A percentile compares a stretch with the other conserved stretches of the same genome.
These are phyloP conservation scores for Lethenteron reissneri DNA, from an alignment of 2,113 vertebrate species.

Conservation along the genomic window DNA sequence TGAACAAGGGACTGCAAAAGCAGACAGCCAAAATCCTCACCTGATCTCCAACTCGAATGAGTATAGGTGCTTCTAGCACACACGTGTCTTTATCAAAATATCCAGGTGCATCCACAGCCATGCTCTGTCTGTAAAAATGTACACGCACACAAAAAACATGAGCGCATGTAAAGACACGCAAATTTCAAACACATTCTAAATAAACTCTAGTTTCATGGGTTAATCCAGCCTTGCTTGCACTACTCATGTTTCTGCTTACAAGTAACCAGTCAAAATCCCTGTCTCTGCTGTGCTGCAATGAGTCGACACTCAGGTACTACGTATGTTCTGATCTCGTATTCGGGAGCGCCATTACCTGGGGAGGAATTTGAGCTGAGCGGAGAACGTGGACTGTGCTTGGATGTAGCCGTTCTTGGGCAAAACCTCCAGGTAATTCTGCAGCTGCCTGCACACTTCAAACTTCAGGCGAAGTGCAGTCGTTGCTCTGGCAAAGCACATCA, in stretches of 20 bases:
- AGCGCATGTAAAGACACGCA: slow-evolving; percentile 5
- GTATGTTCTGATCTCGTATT: not conserved
- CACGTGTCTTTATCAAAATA: slow-evolving; percentile 44
- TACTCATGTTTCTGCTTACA: slow-evolving; percentile 16
- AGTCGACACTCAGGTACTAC: not conserved
- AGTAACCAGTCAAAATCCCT: too few relatives aligned
- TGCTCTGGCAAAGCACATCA: slow-evolving; percentile 26
- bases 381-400: slow-evolving; percentile 40
- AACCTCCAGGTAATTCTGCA: slow-evolving; percentile 53
- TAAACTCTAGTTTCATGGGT: slow-evolving; percentile 8
- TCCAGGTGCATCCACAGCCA: slow-evolving; percentile 33
- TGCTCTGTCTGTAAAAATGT: slow-evolving; percentile 27
- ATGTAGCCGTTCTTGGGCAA: slow-evolving; percentile 45
- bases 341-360: slow-evolving; percentile 37
- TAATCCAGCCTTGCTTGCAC: slow-evolving; percentile 7
- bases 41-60: slow-evolving; percentile 40
- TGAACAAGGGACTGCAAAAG: not conserved
- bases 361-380: slow-evolving; percentile 49
- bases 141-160: not conserved
- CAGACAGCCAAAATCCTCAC: slow-evolving; percentile 19
- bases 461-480: slow-evolving; percentile 33
- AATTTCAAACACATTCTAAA: slow-evolving; percentile 10
- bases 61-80: slow-evolving; percentile 50
- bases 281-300: too few relatives aligned
- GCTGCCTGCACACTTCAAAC: slow-evolving; percentile 47